Evolutionary conservation across 1,140 invertebrate species (phyloP).

Genomic region (Cotesia glomerata): DNA sequence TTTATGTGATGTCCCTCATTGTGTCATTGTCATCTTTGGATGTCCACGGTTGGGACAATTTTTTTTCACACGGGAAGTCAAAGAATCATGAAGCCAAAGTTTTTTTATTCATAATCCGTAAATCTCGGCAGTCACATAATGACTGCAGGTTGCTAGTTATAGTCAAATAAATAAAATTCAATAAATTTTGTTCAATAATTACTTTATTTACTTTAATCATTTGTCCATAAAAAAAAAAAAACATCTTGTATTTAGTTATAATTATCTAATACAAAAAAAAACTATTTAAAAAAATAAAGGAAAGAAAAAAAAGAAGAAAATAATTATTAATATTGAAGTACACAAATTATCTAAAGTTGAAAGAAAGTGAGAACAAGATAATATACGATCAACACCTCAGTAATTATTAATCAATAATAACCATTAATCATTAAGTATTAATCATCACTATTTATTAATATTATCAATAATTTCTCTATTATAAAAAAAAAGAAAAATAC

Average conservation of each 20-base stretch:
- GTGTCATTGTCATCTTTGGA: too few species aligned
- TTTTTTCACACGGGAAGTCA: too few species aligned
- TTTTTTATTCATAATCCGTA: too few species aligned
- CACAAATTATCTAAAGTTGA: background rate
- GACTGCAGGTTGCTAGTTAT: too few species aligned
- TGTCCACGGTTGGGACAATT: too few species aligned
- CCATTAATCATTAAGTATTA: background rate
- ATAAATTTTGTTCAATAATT: too few species aligned
- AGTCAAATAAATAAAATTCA: too few species aligned
- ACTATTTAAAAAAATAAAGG: background rate
- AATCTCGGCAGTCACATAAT: too few species aligned
- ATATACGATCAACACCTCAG: background rate
- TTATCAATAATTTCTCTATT: too few species aligned
- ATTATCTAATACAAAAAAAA: background rate
- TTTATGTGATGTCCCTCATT: too few species aligned
- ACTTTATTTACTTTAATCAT: background rate
- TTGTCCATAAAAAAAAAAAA: constrained; percentile 9
- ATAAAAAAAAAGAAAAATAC: too few species aligned
- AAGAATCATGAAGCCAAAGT: too few species aligned
- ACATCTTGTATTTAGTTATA: background rate
- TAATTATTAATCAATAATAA: background rate
- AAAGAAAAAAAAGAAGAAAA: background rate
- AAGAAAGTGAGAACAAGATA: background rate
- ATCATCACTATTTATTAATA: background rate
- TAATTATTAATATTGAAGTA: background rate